Conservation (phyloP, 2,113 vertebrate species). For the Strigops habroptila region DNA sequence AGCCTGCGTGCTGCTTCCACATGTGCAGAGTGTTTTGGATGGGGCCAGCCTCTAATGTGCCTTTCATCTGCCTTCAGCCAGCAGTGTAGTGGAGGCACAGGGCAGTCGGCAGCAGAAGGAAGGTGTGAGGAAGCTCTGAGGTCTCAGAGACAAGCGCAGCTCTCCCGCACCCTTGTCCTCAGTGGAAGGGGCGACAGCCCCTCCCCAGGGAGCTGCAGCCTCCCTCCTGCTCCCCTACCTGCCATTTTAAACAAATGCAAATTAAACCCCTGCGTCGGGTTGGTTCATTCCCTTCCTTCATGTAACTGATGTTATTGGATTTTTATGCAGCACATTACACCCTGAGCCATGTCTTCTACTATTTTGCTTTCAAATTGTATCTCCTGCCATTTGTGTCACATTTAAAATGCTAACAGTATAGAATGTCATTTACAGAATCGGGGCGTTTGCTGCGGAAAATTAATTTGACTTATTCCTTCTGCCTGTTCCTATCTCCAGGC, state of each 20-base stretch:
- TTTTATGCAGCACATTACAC: conserved; percentile 79
- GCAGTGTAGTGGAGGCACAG: not conserved
- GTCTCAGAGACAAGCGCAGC: not conserved
- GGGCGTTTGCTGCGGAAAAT: conserved; percentile 92
- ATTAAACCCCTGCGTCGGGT: conserved; percentile 61
- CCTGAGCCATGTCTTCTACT: conserved; percentile 81
- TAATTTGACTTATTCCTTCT: conserved; percentile 92
- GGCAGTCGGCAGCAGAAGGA: not conserved
- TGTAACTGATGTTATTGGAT: conserved; percentile 77
- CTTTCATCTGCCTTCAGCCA: not conserved
- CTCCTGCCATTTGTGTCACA: conserved; percentile 92
- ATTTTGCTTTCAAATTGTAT: conserved; percentile 93
- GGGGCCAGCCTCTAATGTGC: not conserved
- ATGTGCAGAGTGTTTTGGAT: accelerated
- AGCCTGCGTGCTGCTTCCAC: not conserved
- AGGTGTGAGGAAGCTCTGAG: not conserved
- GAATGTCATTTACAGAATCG: conserved; percentile 92
- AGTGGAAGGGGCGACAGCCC: not conserved
- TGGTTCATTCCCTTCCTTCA: conserved; percentile 56
- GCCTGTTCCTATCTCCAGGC: conserved; percentile 91
- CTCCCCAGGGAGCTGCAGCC: not conserved
- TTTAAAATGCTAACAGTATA: conserved; percentile 95
- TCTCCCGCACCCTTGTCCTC: not conserved
- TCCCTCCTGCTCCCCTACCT: conserved; percentile 54
- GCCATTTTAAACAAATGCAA: conserved; percentile 75